These are phyloP conservation scores for Hephaestus fuliginosus DNA, from an alignment of 2,797 vertebrate species.

Conservation along the genomic window DNA sequence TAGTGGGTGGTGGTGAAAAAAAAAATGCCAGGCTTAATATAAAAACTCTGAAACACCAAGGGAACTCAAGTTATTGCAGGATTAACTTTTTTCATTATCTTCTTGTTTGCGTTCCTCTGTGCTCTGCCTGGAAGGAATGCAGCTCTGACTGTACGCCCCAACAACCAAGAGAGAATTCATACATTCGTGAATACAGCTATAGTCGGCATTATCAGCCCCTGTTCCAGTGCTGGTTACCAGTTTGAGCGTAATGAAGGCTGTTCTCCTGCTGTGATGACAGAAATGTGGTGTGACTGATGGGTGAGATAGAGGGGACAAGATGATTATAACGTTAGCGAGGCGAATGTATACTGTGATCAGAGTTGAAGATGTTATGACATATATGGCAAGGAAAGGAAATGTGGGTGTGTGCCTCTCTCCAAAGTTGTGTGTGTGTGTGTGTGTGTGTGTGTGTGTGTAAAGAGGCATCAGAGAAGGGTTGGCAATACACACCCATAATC, in stretches of 20 bases:
- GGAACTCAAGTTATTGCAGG: constrained; percentile 80
- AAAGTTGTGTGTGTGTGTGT: constrained; percentile 9
- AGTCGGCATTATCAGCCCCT: constrained; percentile 59
- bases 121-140: constrained; percentile 70
- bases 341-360: constrained; percentile 66
- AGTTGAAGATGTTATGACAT: constrained; percentile 64
- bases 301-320: constrained; percentile 49
- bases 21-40: constrained; percentile 73
- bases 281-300: constrained; percentile 79
- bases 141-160: constrained; percentile 63
- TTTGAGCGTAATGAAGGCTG: constrained; percentile 75
- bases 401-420: constrained; percentile 20
- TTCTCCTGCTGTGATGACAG: constrained; percentile 76
- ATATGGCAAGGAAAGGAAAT: constrained; percentile 23
- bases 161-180: constrained; percentile 64
- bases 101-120: constrained; percentile 75
- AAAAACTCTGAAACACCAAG: constrained; percentile 75
- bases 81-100: constrained; percentile 85
- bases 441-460: constrained; percentile 6
- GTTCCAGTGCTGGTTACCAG: constrained; percentile 65
- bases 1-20: constrained; percentile 61
- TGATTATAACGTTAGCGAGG: constrained; percentile 62
- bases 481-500: constrained; percentile 50
- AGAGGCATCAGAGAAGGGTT: background rate
- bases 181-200: constrained; percentile 60